These are phyloP conservation scores for Macquaria australasica DNA, from an alignment of 2,113 vertebrate genomes.

Conservation along the genomic window DNA sequence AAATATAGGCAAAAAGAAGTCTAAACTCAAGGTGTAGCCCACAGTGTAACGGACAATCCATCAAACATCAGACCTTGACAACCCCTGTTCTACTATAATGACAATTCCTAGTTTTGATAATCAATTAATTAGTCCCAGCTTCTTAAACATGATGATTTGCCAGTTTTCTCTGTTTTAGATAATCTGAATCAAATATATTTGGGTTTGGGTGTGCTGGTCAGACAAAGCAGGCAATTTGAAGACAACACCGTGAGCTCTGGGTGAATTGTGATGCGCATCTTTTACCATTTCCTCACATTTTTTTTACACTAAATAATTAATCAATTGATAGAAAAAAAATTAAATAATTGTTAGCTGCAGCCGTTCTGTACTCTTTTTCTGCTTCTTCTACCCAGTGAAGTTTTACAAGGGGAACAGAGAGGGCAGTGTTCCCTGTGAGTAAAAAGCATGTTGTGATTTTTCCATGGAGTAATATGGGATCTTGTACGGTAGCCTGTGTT, in stretches of 20 bases:
- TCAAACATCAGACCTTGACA: no score
- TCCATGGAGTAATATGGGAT: constrained; percentile 56
- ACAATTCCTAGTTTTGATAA: neutral
- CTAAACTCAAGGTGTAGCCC: no score
- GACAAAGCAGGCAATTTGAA: neutral
- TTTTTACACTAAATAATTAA: neutral
- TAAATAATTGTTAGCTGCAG: neutral
- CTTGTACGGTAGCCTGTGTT: constrained; percentile 68
- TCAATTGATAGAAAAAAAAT: neutral
- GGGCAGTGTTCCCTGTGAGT: constrained; percentile 38
- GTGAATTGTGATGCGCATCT: neutral
- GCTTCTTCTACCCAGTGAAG: neutral
- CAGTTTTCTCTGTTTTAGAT: no score
- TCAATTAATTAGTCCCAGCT: neutral
- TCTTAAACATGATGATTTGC: neutral
- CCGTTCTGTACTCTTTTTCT: neutral
- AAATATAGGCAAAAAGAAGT: neutral
- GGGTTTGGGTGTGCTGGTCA: no score
- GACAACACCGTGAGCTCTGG: neutral
- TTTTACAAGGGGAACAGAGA: constrained; percentile 27
- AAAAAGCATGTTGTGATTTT: constrained; percentile 51
- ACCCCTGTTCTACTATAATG: no score
- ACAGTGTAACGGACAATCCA: no score
- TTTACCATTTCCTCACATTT: neutral
- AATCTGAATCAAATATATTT: no score